A percentile compares a stretch with the other conserved stretches of the same genome.
phyloP scores from a whole-genome alignment of 2,888 invertebrate species.

The Drosophila limbata region DNA sequence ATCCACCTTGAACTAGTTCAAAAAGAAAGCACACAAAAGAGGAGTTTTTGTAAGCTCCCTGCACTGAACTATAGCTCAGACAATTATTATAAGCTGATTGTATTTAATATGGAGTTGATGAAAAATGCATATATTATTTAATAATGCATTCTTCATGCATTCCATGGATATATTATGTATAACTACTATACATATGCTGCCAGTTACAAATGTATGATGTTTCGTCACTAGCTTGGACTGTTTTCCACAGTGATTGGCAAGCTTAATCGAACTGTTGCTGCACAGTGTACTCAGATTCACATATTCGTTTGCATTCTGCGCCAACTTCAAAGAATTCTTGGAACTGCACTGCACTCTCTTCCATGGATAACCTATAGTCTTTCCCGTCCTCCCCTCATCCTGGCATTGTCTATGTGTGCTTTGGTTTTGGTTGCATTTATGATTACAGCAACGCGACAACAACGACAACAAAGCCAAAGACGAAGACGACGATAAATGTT shows the following conservation, averaged over 20 bases:
- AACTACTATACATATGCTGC: too few relatives aligned
- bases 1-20: too few relatives aligned
- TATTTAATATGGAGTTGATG: too few relatives aligned
- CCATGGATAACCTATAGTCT: neutral
- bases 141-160: too few relatives aligned
- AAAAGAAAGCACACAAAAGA: too few relatives aligned
- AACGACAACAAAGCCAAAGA: slow-evolving; percentile 20
- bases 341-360: slow-evolving; percentile 50
- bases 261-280: neutral
- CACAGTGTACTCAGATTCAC: slow-evolving; percentile 16
- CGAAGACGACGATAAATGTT: slow-evolving; percentile 70
- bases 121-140: neutral
- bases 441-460: slow-evolving; percentile 71
- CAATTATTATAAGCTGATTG: too few relatives aligned
- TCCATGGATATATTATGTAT: too few relatives aligned
- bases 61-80: too few relatives aligned
- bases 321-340: slow-evolving; percentile 76
- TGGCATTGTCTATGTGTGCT: slow-evolving; percentile 50
- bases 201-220: too few relatives aligned
- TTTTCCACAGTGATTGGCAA: too few relatives aligned
- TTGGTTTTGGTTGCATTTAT: slow-evolving; percentile 79
- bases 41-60: too few relatives aligned
- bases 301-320: slow-evolving; percentile 58
- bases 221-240: too few relatives aligned
- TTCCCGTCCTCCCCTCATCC: neutral